Conservation (phyloP, 2,797 vertebrate species). For the Neosalanx taihuensis region DNA sequence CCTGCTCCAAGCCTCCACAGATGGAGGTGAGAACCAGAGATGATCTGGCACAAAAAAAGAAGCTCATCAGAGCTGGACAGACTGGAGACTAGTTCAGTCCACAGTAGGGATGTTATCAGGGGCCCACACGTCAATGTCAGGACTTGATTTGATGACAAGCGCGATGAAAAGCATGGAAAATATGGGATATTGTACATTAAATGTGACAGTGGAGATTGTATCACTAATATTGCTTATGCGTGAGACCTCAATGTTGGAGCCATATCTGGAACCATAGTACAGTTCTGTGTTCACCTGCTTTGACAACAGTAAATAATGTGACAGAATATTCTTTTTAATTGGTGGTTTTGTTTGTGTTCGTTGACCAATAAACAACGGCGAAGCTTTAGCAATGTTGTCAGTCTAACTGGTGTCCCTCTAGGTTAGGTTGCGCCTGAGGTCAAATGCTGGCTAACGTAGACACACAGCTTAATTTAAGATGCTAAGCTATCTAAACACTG, state of each 20-base stretch:
- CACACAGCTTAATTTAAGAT: not conserved
- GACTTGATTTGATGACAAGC: not conserved
- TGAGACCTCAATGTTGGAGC: no score
- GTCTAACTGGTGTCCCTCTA: not conserved
- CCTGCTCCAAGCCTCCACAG: conserved; percentile 58
- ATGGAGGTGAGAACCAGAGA: conserved; percentile 52
- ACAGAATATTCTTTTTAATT: no score
- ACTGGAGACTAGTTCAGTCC: conserved; percentile 20
- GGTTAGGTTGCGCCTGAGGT: not conserved
- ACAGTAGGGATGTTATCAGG: conserved; percentile 34
- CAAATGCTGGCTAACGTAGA: not conserved
- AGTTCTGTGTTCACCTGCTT: no score
- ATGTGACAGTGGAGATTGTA: no score
- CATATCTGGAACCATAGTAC: no score
- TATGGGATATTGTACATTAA: no score
- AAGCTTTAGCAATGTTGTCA: not conserved
- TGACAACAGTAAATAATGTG: no score
- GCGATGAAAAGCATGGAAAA: not conserved
- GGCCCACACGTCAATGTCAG: not conserved
- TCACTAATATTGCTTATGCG: no score
- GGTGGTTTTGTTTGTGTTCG: no score
- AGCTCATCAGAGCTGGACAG: conserved; percentile 53
- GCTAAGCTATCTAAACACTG: not conserved
- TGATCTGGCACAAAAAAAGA: conserved; percentile 42
- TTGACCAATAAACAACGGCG: not conserved